Percentiles rank a stretch among this genome's conserved stretches.
Conservation (phyloP, 2,113 vertebrate genomes). For the Spheniscus mendiculus region DNA sequence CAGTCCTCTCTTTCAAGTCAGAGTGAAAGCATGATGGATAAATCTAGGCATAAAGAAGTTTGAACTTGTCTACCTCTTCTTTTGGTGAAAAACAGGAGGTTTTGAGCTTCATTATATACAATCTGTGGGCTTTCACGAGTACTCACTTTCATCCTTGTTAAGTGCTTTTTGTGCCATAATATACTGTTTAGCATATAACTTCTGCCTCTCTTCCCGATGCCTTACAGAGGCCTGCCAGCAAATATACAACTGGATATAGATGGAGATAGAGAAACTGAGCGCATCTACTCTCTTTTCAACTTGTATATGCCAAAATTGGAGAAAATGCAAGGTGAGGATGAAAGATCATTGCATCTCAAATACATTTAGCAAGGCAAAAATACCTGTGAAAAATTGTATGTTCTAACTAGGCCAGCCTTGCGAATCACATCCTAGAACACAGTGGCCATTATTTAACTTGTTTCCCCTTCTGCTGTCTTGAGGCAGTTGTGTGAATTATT, state of each 20-base stretch:
- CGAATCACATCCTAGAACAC: neutral
- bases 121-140: neutral
- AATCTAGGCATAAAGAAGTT: neutral
- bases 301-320: conserved; percentile 91
- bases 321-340: conserved; percentile 93
- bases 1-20: neutral
- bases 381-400: neutral
- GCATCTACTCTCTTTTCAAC: conserved; percentile 94
- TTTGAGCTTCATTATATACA: neutral
- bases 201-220: neutral
- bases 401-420: neutral
- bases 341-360: neutral
- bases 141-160: neutral
- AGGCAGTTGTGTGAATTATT: neutral
- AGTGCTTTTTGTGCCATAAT: neutral
- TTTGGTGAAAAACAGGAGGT: neutral
- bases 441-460: neutral
- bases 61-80: neutral
- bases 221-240: conserved; percentile 88
- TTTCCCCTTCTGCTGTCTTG: neutral
- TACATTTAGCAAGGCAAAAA: neutral
- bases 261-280: conserved; percentile 94
- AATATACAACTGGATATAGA: conserved; percentile 98
- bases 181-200: neutral
- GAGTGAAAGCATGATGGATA: neutral